Base-by-base conservation (phyloP, 2,113 vertebrate genomes). In the Abramis brama region DNA sequence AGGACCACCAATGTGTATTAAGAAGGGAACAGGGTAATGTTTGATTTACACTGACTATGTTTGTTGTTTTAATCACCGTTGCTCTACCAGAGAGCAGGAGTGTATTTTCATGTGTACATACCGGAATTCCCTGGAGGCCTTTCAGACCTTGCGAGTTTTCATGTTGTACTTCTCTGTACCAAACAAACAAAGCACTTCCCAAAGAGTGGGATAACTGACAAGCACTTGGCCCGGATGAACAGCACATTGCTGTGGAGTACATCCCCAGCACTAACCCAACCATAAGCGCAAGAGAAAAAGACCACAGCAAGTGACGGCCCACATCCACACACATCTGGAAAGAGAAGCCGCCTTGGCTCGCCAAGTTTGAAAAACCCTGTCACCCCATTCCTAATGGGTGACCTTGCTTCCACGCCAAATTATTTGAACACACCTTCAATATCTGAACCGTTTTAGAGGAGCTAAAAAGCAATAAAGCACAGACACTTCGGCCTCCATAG, bases 401-500 rank as follows among this genome's bases (percentile, higher is more conserved):
- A 75, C 83, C 77, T 86, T 47, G 25, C 59, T 19, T 85, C 79
- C 66, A 87, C 36, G 74, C 62, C 86, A 85, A 78, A 87, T 87
- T 76, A 73, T 82, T 90, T 86, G 47, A 55, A 74, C 85, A 71
- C 82, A 84, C 70, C 57, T 62, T 77, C 83, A 85, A 87, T 77
- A 64, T 83, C 70, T 70, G 17, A 84, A 64, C 23, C 57, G 25
- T 85, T 71, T 87, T 75, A 85, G 70, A 33, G 52, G 82, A 84
- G 73, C 80, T 74, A 71, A 77, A 60, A 86, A 77, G 86, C 64
- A 79, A 92, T 91, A 87, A 92, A 89, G 85, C 60, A 81, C 60
- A 77, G 73, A 30, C 27, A 50, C 86, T 86, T 87, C 79, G 74
- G 87, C 91, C 89, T 79, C 89, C 76, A 77, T 50, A 82, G 83